phyloP scores from a whole-genome alignment of 53 echinoderm and acorn worm genomes.

The Zoroaster sp. region DNA sequence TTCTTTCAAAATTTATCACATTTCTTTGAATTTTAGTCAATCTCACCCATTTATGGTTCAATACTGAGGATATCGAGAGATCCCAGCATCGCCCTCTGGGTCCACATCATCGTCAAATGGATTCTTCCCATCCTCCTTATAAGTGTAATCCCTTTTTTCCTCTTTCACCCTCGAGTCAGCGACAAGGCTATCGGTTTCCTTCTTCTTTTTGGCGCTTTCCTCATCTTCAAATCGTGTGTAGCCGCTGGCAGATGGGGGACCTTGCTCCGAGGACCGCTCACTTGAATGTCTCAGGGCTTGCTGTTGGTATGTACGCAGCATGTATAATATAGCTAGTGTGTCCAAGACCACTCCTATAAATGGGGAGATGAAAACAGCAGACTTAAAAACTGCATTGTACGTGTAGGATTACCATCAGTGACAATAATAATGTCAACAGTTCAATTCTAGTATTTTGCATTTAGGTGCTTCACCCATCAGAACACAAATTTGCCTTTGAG shows the following conservation, averaged over 20 bases:
- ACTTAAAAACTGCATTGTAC: too few species aligned
- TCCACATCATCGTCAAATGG: slow-evolving; percentile 70
- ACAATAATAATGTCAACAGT: too few species aligned
- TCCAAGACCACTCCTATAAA: slow-evolving; percentile 46
- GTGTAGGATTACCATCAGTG: too few species aligned
- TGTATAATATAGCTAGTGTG: slow-evolving; percentile 49
- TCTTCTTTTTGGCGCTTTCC: neutral
- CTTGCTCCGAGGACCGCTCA: neutral
- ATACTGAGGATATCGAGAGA: slow-evolving; percentile 63
- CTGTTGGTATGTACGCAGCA: slow-evolving; percentile 56
- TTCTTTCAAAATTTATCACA: too few species aligned
- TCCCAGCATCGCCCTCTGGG: slow-evolving; percentile 62
- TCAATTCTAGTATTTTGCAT: too few species aligned
- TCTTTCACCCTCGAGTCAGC: neutral
- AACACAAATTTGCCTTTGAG: too few species aligned
- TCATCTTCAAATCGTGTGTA: slow-evolving; percentile 38
- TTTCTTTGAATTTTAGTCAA: too few species aligned
- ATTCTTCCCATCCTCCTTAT: slow-evolving; percentile 11
- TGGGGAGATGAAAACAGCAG: neutral
- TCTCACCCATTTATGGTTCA: too few species aligned
- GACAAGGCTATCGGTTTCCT: neutral
- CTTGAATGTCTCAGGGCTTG: neutral
- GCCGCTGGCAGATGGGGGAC: slow-evolving; percentile 8
- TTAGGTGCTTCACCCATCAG: too few species aligned
- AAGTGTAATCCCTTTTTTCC: neutral